A percentile compares a stretch with the other conserved stretches of the same genome.
Evolutionary conservation across 2,888 invertebrate genomes (phyloP).

Genomic region (Lagria hirta): DNA sequence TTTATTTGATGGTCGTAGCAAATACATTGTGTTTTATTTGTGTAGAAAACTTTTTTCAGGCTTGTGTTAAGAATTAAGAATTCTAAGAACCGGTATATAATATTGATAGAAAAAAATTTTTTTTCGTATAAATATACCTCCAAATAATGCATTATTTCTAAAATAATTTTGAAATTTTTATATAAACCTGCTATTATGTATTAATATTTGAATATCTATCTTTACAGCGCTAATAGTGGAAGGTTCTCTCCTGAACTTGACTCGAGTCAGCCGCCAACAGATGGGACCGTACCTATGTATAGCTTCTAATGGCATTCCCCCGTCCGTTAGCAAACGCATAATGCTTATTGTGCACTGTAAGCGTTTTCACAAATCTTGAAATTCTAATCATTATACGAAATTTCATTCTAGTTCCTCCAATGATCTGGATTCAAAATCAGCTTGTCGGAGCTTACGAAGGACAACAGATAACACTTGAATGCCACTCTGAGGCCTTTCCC

Average conservation of each 20-base stretch:
- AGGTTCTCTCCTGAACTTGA: constrained; percentile 66
- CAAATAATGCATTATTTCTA: no score
- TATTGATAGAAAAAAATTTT: no score
- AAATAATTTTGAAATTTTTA: no score
- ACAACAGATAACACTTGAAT: constrained; percentile 74
- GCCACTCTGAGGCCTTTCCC: constrained; percentile 82
- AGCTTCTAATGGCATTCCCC: constrained; percentile 79
- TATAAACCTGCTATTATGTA: no score
- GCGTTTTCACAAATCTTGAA: constrained; percentile 48
- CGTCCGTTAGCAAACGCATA: constrained; percentile 77
- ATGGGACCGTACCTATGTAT: constrained; percentile 80
- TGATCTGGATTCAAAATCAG: constrained; percentile 82
- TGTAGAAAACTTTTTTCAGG: no score
- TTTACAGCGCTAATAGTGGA: constrained; percentile 63
- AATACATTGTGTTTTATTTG: no score
- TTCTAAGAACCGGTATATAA: no score
- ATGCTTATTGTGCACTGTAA: constrained; percentile 83
- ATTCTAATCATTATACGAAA: constrained; percentile 1
- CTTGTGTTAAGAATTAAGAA: no score
- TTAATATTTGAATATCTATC: no score
- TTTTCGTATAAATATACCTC: no score
- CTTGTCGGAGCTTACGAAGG: constrained; percentile 77
- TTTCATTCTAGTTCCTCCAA: constrained; percentile 72
- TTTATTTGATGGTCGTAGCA: no score
- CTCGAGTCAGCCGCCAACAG: constrained; percentile 69